Evolutionary conservation across 2,797 vertebrate species (phyloP).

Genomic region (Platyrinchus mystaceus): DNA sequence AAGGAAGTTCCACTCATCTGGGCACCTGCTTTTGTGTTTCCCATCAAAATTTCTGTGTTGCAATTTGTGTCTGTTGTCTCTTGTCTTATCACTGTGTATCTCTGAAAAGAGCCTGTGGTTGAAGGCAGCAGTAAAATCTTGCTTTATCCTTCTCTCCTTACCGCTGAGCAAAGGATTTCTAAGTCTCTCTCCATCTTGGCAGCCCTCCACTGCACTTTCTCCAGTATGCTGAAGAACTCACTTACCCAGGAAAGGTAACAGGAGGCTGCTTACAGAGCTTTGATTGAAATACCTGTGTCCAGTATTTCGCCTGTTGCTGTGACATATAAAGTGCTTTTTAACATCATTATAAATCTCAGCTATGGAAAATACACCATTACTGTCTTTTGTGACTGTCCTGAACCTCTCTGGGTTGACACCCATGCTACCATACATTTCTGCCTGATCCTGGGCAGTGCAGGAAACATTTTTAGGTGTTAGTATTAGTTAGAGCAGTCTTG

Average conservation of each 20-base stretch:
- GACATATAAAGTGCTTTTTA: neutral
- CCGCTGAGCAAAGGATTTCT: neutral
- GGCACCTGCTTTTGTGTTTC: neutral
- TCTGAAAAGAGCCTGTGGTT: neutral
- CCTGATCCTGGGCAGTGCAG: neutral
- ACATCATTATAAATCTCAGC: neutral
- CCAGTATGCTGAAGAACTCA: neutral
- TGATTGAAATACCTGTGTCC: neutral
- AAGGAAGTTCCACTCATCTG: neutral
- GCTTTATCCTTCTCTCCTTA: neutral
- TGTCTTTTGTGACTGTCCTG: neutral
- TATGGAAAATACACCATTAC: neutral
- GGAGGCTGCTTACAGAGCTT: neutral
- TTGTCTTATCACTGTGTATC: neutral
- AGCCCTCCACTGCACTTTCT: neutral
- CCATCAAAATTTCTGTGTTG: neutral
- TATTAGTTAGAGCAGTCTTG: neutral
- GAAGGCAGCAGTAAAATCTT: neutral
- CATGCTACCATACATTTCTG: neutral
- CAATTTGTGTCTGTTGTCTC: neutral
- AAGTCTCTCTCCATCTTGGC: neutral
- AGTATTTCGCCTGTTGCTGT: neutral
- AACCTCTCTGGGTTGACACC: neutral
- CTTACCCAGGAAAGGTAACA: neutral
- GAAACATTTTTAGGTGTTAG: neutral